phyloP scores from a whole-genome alignment of 1,140 invertebrate species.

The Trissolcus basalis region DNA sequence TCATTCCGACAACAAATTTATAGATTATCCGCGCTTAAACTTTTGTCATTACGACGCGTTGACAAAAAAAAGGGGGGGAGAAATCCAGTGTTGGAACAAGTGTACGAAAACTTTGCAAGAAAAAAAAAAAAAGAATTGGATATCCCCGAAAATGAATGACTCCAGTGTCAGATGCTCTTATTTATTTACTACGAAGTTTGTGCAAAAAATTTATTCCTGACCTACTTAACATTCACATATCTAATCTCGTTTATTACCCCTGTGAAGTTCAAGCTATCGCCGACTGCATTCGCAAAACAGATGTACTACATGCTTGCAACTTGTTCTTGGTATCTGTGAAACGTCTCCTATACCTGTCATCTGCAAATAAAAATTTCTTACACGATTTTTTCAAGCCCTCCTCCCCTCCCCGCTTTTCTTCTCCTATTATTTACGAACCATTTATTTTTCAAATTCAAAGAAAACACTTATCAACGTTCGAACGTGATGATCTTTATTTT shows the following conservation, averaged over 20 bases:
- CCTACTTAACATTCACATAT: constrained; percentile 25
- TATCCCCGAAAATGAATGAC: constrained; percentile 18
- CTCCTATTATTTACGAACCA: too few species aligned
- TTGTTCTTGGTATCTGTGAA: not conserved
- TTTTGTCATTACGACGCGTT: constrained; percentile 34
- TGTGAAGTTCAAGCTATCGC: constrained; percentile 8
- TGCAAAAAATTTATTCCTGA: constrained; percentile 22
- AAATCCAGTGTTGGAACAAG: constrained; percentile 12
- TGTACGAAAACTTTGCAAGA: not conserved
- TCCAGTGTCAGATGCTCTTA: constrained; percentile 9
- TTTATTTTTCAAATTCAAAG: too few species aligned
- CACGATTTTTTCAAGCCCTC: too few species aligned
- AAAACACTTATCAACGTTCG: too few species aligned
- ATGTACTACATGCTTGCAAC: not conserved
- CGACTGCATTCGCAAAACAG: constrained; percentile 6
- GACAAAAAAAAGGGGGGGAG: constrained; percentile 1
- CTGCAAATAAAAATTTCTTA: not conserved
- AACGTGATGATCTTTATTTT: too few species aligned
- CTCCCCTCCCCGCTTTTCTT: too few species aligned
- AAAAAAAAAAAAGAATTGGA: constrained; percentile 14
- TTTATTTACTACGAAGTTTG: constrained; percentile 19
- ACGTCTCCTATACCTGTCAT: not conserved
- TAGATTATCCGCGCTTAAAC: constrained; percentile 6
- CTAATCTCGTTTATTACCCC: constrained; percentile 22
- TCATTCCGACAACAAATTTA: constrained; percentile 33